phyloP scores from a whole-genome alignment of 2,113 vertebrate species.

The Eubucco bourcierii region DNA sequence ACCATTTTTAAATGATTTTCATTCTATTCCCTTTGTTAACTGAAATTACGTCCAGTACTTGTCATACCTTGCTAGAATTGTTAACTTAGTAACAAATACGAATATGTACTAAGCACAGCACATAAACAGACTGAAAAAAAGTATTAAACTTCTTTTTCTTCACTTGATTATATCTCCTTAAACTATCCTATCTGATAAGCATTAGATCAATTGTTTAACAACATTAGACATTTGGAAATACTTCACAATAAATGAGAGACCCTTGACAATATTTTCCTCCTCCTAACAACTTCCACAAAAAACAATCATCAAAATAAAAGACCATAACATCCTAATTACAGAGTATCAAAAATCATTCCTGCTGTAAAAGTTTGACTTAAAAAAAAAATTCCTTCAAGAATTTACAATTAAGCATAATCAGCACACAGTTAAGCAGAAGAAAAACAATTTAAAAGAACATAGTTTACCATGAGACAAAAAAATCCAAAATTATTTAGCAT shows the following conservation, averaged over 20 bases:
- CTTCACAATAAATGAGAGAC: not conserved
- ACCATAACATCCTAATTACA: not conserved
- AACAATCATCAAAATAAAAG: not conserved
- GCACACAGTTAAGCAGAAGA: not conserved
- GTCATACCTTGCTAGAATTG: conserved; percentile 48
- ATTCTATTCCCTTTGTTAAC: conserved; percentile 62
- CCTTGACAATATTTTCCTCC: not conserved
- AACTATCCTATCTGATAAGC: not conserved
- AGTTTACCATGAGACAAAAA: not conserved
- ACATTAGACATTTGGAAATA: not conserved
- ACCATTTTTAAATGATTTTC: conserved; percentile 77
- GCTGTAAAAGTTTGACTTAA: not conserved
- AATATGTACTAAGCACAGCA: not conserved
- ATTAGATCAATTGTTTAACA: not conserved
- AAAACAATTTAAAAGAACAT: not conserved
- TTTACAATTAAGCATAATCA: not conserved
- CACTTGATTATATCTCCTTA: not conserved
- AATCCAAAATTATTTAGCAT: too few relatives aligned
- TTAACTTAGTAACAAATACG: not conserved
- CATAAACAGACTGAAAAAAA: not conserved
- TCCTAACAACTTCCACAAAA: not conserved
- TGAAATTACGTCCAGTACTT: conserved; percentile 60
- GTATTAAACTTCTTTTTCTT: not conserved
- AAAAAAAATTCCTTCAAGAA: not conserved
- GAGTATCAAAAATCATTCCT: not conserved